Conservation (phyloP, 2,113 vertebrate species). For the Atherinomorus stipes region DNA sequence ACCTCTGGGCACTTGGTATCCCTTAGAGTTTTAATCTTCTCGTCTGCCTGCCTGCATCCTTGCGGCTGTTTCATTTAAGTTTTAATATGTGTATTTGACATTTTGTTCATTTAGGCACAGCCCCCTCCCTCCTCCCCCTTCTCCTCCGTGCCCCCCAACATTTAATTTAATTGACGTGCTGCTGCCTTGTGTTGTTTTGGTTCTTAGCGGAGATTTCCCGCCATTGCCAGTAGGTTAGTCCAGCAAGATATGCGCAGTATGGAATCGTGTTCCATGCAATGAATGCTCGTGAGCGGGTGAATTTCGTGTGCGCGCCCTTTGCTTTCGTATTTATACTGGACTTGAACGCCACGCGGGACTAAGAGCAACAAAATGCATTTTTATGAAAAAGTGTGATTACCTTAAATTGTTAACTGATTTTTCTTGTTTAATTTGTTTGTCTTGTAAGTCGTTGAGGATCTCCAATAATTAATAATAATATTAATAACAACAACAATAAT, state of each 20-base stretch:
- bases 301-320: neutral
- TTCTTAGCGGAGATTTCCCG: constrained; percentile 61
- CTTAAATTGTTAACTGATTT: neutral
- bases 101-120: constrained; percentile 79
- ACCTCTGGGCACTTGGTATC: constrained; percentile 74
- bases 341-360: constrained; percentile 18
- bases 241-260: neutral
- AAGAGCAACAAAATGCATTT: neutral
- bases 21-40: constrained; percentile 82
- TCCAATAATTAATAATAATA: neutral
- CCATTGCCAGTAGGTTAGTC: constrained; percentile 25
- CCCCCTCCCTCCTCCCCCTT: neutral
- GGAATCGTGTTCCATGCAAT: neutral
- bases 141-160: neutral
- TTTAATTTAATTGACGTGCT: constrained; percentile 81
- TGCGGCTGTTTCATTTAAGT: constrained; percentile 82
- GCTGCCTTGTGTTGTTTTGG: constrained; percentile 73
- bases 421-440: neutral
- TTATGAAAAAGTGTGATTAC: neutral
- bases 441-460: too few relatives aligned
- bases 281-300: neutral
- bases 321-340: neutral
- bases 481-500: neutral
- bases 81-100: constrained; percentile 85
- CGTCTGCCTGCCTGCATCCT: constrained; percentile 77